Evolutionary conservation across 2,113 vertebrate species (phyloP), one percentile per base, ranked within the genome.

Genomic region (Mugil cephalus): DNA sequence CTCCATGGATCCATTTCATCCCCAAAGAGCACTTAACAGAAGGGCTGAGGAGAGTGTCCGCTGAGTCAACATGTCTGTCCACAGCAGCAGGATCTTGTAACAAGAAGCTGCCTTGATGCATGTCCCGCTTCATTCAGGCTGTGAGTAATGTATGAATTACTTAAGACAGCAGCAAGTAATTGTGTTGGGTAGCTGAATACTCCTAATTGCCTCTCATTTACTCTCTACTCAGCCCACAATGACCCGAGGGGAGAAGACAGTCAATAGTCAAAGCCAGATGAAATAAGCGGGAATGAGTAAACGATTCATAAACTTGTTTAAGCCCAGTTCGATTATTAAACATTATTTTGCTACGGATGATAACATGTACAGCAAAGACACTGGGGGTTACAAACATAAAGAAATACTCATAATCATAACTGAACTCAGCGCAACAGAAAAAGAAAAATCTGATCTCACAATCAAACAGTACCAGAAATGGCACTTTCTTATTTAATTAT

Each of bases 191-290:
- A 58, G 36, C 71, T 79, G 45, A 74, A 42, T 66, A 42, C 69
- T 78, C 74, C 77, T 83, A 77, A 87, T 80, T 24, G 14, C 76
- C 70, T 54, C 19, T 64, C 48, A 58, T 74, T 86, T 46, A 59
- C 53, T 83, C 55, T 47, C 12, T 34, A 35, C 10, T 64, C 48
- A 19, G 18, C 39, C 19, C n/a, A 79, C 10, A 67, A 30, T 40
- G 38, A 42, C 40, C 24, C 0, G 3, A 45, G 46, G 54, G 30
- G 0, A 8, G 17, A 40, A 58, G 13, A 51, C 19, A 46, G 35
- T 64, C 60, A 63, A 63, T 38, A 19, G 24, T 30, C 24, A 30
- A 19, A 66, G 6, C 1, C 7, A 75, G 40, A 45, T 11, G 43
- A 45, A 47, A 36, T 1, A 15, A 42, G 56, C 7, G 52, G 61